Conservation (phyloP, 53 echinoderm and acorn worm genomes). For the Stichopus horrens region DNA sequence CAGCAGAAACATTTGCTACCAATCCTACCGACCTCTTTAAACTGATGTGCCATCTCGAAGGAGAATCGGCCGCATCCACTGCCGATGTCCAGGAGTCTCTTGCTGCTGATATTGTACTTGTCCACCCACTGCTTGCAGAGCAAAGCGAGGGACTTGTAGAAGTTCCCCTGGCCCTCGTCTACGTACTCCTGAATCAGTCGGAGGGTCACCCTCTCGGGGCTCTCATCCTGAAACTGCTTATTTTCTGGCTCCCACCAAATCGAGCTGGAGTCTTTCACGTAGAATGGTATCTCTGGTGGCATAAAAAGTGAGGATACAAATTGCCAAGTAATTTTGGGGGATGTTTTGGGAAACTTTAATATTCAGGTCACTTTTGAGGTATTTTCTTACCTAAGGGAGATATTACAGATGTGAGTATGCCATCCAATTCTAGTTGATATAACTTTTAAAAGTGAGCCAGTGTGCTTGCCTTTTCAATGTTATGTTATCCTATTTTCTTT, state of each 20-base stretch:
- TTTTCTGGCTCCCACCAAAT: slow-evolving; percentile 61
- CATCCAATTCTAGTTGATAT: too few species aligned
- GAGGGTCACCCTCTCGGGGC: slow-evolving; percentile 10
- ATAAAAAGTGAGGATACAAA: background rate
- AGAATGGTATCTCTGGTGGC: slow-evolving; percentile 43
- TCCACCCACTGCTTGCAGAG: slow-evolving; percentile 25
- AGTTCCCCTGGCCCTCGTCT: slow-evolving; percentile 40
- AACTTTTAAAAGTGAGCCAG: too few species aligned
- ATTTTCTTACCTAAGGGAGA: too few species aligned
- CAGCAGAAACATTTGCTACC: too few species aligned
- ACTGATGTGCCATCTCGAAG: slow-evolving; percentile 67
- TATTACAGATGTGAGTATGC: too few species aligned
- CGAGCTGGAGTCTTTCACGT: slow-evolving; percentile 17
- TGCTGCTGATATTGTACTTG: slow-evolving; percentile 38
- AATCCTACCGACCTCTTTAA: slow-evolving; percentile 47
- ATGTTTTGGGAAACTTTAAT: too few species aligned
- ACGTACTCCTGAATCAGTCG: slow-evolving; percentile 58
- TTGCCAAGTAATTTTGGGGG: too few species aligned
- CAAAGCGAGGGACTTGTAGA: slow-evolving; percentile 29
- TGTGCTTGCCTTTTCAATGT: too few species aligned
- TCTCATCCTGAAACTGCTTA: slow-evolving; percentile 58
- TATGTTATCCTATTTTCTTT: too few species aligned
- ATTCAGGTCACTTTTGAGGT: too few species aligned
- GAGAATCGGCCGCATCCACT: slow-evolving; percentile 78
- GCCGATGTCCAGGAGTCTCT: slow-evolving; percentile 58